Evolutionary conservation across 2,888 invertebrate species (phyloP).

Genomic region (Sphaeridia pumilis): DNA sequence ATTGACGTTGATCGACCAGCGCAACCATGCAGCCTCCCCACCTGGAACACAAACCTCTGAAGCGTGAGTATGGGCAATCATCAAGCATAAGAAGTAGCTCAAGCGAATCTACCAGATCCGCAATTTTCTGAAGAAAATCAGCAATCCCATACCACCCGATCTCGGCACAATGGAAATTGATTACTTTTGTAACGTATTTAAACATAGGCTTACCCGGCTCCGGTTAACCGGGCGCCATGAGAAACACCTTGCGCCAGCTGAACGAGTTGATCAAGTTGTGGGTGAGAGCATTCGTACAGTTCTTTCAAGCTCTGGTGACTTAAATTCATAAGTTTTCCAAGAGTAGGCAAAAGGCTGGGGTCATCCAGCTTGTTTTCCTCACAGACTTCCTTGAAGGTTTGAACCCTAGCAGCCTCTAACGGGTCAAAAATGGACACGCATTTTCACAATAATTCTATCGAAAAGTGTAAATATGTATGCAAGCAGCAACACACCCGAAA

Average conservation of each 20-base stretch:
- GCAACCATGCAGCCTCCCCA: constrained; percentile 98
- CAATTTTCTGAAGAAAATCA: too few species aligned
- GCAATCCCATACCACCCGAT: too few species aligned
- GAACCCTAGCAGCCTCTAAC: constrained; percentile 81
- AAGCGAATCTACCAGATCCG: too few species aligned
- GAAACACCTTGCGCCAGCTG: constrained; percentile 55
- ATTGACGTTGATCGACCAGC: constrained; percentile 55
- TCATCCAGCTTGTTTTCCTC: constrained; percentile 18
- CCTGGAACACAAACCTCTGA: constrained; percentile 41
- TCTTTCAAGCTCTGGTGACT: constrained; percentile 77
- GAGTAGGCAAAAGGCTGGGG: constrained; percentile 42
- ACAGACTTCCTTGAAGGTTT: constrained; percentile 50
- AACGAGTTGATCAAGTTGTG: constrained; percentile 70
- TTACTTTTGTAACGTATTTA: too few species aligned
- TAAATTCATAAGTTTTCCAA: constrained; percentile 74
- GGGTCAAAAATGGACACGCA: too few species aligned
- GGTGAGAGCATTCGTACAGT: constrained; percentile 87
- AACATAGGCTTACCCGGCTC: constrained; percentile 58
- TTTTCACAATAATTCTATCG: not conserved
- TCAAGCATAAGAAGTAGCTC: too few species aligned
- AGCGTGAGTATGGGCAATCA: too few species aligned
- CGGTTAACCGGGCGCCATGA: constrained; percentile 83
- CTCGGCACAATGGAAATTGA: too few species aligned
- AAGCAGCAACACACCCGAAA: constrained; percentile 48
- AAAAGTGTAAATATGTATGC: not conserved